Evolutionary conservation across 2,797 vertebrate genomes (phyloP), one percentile per base, ranked within the genome.

Genomic region (Syncerus caffer): DNA sequence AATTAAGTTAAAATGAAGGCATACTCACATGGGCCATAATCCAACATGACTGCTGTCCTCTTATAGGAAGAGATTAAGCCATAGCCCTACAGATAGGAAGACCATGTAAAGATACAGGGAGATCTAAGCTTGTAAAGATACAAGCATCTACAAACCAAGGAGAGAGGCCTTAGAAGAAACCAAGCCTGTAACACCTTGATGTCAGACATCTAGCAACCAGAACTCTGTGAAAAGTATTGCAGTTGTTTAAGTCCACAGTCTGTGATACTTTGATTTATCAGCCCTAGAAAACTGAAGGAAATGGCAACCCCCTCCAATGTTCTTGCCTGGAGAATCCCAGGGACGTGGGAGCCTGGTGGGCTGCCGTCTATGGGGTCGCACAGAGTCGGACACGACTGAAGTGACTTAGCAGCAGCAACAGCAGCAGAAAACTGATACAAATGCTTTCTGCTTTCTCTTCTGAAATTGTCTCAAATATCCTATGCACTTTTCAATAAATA

Each of bases 381-480:
- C 42, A 42, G 7, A 42, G 42, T 42, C 42, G 42, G 6, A 42
- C 42, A 42, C 6, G 42, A 42, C 42, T 42, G 42, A 42, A 42
- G 42, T 42, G 42, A 42, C 42, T 42, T 42, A 42, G 42, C 42
- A 42, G 42, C 42, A 42, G 42, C 42, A 42, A 42, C 5, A 42
- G 42, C 42, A 42, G 42, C 42, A 29, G n/a, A 1, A 90, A 88
- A 84, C 4, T 9, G 50, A 58, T 53, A 67, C 12, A 51, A 80
- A 74, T 88, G 6, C 4, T 92, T 86, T 90, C 47, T 88, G 3
- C 16, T 60, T 95, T 96, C 23, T 38, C 23, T 89, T 79, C 38
- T 50, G 21, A 71, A 23, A 60, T 45, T 89, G 5, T 67, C 34
- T 92, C 51, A 93, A 38, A 83, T 94, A 83, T 47, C 31, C 17